Percentiles rank a stretch among this genome's conserved stretches.
phyloP scores from a whole-genome alignment of 2,797 vertebrate genomes.

The Bucorvus abyssinicus region DNA sequence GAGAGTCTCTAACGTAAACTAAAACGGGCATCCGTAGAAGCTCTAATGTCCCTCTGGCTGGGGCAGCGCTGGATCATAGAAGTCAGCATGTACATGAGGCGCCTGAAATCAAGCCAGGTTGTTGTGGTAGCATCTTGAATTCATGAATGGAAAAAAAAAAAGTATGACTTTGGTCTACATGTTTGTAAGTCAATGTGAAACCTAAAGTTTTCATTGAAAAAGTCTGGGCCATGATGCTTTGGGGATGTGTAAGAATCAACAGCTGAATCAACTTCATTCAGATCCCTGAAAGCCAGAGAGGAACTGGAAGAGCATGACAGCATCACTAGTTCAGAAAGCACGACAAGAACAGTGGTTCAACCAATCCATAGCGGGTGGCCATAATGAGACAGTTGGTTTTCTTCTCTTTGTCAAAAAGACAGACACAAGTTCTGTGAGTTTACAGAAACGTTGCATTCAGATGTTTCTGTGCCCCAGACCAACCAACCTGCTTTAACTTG shows the following conservation, averaged over 20 bases:
- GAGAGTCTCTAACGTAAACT: background rate
- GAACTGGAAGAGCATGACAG: background rate
- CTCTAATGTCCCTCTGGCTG: background rate
- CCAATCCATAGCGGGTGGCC: background rate
- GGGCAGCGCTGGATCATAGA: background rate
- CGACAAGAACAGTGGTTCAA: rapidly evolving
- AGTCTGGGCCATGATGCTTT: background rate
- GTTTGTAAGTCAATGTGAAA: rapidly evolving
- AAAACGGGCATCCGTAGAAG: background rate
- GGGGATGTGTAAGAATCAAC: background rate
- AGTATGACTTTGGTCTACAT: too few species aligned
- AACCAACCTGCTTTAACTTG: background rate
- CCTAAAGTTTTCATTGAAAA: background rate
- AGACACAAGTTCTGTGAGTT: background rate
- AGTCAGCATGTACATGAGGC: rapidly evolving
- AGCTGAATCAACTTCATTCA: background rate
- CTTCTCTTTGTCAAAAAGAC: background rate
- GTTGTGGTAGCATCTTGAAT: background rate
- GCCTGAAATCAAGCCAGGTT: background rate
- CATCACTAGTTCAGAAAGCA: background rate
- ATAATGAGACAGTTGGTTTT: background rate
- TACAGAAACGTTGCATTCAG: background rate
- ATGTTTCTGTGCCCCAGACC: background rate
- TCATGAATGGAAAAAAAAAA: too few species aligned
- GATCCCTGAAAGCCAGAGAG: background rate